A percentile compares a stretch with the other conserved stretches of the same genome.
These are phyloP conservation scores for Cheracebus regulus DNA, from an alignment of 2,797 vertebrate species.

Conservation along the genomic window DNA sequence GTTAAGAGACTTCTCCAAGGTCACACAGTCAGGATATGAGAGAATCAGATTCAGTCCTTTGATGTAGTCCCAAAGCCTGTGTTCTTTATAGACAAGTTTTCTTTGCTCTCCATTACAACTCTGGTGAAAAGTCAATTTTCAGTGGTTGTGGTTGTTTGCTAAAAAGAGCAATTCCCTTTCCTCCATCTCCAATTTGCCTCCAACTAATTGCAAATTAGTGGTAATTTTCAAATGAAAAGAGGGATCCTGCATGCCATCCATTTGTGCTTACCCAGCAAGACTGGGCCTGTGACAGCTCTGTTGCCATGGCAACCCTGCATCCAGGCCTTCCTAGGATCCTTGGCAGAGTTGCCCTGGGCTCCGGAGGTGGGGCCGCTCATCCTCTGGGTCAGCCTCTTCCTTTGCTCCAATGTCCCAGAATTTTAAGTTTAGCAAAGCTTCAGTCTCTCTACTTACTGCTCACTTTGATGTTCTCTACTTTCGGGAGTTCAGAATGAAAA, in stretches of 20 bases:
- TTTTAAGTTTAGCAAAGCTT: neutral
- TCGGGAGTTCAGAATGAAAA: neutral
- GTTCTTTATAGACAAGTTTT: neutral
- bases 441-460: neutral
- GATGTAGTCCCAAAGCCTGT: neutral
- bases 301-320: constrained; percentile 58
- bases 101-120: neutral
- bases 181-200: constrained; percentile 71
- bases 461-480: neutral
- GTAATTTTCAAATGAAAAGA: constrained; percentile 77
- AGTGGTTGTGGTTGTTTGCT: constrained; percentile 59
- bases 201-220: constrained; percentile 79
- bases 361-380: neutral
- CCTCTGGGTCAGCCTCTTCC: constrained; percentile 25
- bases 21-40: neutral
- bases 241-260: constrained; percentile 54
- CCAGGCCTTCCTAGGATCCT: constrained; percentile 18
- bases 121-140: constrained; percentile 63
- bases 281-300: constrained; percentile 53
- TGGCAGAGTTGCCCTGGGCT: neutral
- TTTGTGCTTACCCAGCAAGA: constrained; percentile 75
- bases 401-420: neutral
- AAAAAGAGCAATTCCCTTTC: constrained; percentile 74
- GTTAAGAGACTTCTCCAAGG: neutral
- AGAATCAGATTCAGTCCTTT: neutral